phyloP scores from a whole-genome alignment of 2,797 vertebrate species.

The Bufotes viridis region DNA sequence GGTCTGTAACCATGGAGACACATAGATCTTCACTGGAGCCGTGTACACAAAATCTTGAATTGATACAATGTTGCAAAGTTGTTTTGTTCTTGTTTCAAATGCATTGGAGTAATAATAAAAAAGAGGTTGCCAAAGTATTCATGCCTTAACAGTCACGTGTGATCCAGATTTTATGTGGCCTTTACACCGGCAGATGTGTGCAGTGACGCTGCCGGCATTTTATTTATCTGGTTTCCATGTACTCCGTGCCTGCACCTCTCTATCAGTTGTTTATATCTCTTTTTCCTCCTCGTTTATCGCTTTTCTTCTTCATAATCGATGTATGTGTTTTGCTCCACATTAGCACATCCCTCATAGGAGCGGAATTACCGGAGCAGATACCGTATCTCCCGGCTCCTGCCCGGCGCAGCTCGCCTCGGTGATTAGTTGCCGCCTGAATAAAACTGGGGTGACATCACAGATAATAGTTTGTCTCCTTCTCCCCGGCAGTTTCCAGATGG shows the following conservation, averaged over 20 bases:
- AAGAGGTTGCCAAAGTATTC: no score
- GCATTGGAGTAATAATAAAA: no score
- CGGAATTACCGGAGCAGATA: slow-evolving; percentile 17
- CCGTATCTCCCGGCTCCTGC: slow-evolving; percentile 20
- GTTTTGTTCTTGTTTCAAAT: no score
- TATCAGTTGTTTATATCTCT: not conserved
- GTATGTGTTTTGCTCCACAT: not conserved
- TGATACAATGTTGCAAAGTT: no score
- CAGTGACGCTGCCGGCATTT: not conserved
- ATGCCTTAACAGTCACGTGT: no score
- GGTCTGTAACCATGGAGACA: not conserved
- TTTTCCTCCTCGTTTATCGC: not conserved
- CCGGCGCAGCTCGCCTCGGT: not conserved
- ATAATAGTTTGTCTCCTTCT: slow-evolving; percentile 18
- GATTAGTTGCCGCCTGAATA: not conserved
- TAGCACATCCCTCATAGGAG: not conserved
- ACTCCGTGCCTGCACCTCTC: not conserved
- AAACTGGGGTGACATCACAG: slow-evolving; percentile 17
- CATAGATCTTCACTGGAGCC: not conserved
- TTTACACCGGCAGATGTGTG: not conserved
- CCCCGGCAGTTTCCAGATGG: slow-evolving; percentile 5
- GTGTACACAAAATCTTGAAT: not conserved
- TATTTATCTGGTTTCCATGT: not conserved
- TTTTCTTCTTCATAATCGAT: not conserved
- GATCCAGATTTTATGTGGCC: not conserved